A percentile compares a stretch with the other conserved stretches of the same genome.
phyloP scores from a whole-genome alignment of 2,113 vertebrate genomes.

The Ammodytes marinus region DNA sequence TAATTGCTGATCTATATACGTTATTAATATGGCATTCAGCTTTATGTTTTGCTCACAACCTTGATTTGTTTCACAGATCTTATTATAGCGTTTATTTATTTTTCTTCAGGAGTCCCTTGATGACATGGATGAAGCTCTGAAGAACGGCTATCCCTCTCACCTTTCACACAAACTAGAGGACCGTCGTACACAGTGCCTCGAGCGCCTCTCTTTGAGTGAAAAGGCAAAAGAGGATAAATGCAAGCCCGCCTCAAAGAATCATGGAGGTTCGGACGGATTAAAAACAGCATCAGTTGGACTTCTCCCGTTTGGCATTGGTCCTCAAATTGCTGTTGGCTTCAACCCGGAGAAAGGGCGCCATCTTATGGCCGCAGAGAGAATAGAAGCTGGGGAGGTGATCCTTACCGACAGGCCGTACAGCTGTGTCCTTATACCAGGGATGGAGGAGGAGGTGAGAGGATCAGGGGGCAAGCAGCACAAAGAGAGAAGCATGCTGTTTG shows the following conservation, averaged over 20 bases:
- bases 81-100: slow-evolving; percentile 12
- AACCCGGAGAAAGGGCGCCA: slow-evolving; percentile 88
- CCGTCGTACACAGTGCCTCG: slow-evolving; percentile 86
- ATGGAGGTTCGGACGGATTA: slow-evolving; percentile 18
- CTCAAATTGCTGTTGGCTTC: slow-evolving; percentile 80
- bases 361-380: slow-evolving; percentile 85
- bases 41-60: slow-evolving; percentile 1
- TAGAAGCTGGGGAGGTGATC: slow-evolving; percentile 88
- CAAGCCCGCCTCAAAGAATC: slow-evolving; percentile 25
- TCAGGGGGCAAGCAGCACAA: neutral
- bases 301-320: slow-evolving; percentile 68
- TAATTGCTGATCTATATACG: neutral
- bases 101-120: slow-evolving; percentile 87
- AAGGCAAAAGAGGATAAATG: slow-evolving; percentile 12
- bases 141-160: slow-evolving; percentile 87
- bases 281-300: slow-evolving; percentile 1
- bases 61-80: slow-evolving; percentile 12
- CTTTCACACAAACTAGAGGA: slow-evolving; percentile 88
- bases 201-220: slow-evolving; percentile 65
- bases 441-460: slow-evolving; percentile 42
- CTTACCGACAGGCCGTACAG: slow-evolving; percentile 91
- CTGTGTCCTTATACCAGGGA: slow-evolving; percentile 88
- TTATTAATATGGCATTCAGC: neutral
- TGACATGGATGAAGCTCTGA: slow-evolving; percentile 88
- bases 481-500: slow-evolving; percentile 45